Conservation (phyloP, 2,888 invertebrate species). For the Deilephila porcellus region DNA sequence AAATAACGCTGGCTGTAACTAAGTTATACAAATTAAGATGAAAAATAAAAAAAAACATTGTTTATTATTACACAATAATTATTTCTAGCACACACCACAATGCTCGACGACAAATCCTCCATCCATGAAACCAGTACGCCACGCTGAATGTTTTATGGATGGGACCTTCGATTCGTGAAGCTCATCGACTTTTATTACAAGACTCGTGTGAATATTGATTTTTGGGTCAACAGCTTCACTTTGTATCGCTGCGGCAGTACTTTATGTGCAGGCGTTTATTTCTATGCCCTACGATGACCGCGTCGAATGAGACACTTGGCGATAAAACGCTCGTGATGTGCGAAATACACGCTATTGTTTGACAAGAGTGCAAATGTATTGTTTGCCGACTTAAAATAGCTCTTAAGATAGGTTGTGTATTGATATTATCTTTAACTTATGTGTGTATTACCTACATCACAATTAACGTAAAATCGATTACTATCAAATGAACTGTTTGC, state of each 20-base stretch:
- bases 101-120: slow-evolving; percentile 36
- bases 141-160: slow-evolving; percentile 73
- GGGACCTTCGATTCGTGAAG: slow-evolving; percentile 76
- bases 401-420: too few relatives aligned
- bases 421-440: too few relatives aligned
- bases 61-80: too few relatives aligned
- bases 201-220: slow-evolving; percentile 79
- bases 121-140: slow-evolving; percentile 52
- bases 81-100: not conserved
- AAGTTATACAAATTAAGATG: too few relatives aligned
- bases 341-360: slow-evolving; percentile 37
- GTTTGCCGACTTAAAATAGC: too few relatives aligned
- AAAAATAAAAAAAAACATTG: too few relatives aligned
- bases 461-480: too few relatives aligned
- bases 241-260: slow-evolving; percentile 56
- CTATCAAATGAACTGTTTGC: too few relatives aligned
- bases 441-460: too few relatives aligned
- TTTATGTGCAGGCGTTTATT: slow-evolving; percentile 58
- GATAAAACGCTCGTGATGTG: slow-evolving; percentile 50
- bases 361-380: not conserved
- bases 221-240: slow-evolving; percentile 78
- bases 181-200: slow-evolving; percentile 75
- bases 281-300: slow-evolving; percentile 56
- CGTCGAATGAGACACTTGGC: slow-evolving; percentile 51
- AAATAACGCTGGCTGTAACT: too few relatives aligned